Conservation (phyloP, 2,797 vertebrate species). For the Ceyx erithaca region DNA sequence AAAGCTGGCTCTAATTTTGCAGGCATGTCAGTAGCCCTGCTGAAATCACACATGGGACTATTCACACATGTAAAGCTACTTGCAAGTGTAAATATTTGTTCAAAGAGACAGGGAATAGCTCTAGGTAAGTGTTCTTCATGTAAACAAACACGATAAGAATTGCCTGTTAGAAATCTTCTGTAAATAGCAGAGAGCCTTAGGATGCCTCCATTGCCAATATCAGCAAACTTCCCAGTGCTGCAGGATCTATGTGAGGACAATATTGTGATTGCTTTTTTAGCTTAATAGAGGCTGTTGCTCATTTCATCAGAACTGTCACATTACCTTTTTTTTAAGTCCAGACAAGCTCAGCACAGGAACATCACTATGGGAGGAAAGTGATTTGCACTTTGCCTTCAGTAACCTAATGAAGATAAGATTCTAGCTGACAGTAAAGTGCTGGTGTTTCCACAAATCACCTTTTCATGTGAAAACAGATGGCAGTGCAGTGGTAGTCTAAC, state of each 20-base stretch:
- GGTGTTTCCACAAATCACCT: neutral
- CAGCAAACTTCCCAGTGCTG: neutral
- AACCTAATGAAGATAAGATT: neutral
- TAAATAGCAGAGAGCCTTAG: conserved; percentile 38
- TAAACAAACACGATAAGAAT: conserved; percentile 22
- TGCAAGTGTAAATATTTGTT: conserved; percentile 27
- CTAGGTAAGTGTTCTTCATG: conserved; percentile 9
- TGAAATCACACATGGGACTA: conserved; percentile 4
- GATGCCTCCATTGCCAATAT: neutral
- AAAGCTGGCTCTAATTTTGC: neutral
- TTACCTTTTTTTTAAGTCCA: neutral
- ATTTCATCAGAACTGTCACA: neutral
- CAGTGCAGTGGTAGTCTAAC: neutral
- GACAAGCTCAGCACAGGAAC: neutral
- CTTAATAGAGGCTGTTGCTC: neutral
- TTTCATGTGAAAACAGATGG: neutral
- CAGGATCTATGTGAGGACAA: neutral
- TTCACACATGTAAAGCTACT: conserved; percentile 8
- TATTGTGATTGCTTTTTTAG: neutral
- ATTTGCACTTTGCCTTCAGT: neutral
- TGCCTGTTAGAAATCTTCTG: neutral
- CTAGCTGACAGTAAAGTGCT: neutral
- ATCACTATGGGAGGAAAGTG: neutral
- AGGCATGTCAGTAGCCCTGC: neutral
- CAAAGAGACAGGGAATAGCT: neutral